Evolutionary conservation across 2,888 invertebrate species (phyloP).

Genomic region (Caenorhabditis zanzibari): DNA sequence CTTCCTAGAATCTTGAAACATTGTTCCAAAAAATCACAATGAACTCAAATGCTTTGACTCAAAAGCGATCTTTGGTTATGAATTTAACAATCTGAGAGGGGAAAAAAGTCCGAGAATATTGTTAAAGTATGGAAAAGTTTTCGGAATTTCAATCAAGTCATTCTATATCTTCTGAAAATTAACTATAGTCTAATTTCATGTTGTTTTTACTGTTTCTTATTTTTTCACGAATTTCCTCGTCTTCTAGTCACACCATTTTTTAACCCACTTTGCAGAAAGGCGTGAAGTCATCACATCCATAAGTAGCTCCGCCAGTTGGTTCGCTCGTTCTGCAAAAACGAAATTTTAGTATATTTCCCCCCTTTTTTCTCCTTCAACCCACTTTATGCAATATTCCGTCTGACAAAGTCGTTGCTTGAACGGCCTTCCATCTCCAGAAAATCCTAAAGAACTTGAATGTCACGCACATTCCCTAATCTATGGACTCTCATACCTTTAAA

Average conservation of each 20-base stretch:
- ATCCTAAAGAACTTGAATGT: constrained; percentile 44
- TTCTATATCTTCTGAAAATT: no score
- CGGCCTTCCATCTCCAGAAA: constrained; percentile 61
- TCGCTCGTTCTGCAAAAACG: constrained; percentile 55
- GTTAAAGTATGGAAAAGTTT: no score
- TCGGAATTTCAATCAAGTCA: no score
- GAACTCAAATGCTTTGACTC: no score
- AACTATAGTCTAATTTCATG: no score
- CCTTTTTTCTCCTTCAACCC: constrained; percentile 2
- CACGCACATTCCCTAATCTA: constrained; percentile 38
- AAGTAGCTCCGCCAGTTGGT: constrained; percentile 57
- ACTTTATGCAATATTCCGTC: constrained; percentile 67
- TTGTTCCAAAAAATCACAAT: no score
- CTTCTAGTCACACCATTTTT: not conserved
- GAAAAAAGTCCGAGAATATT: no score
- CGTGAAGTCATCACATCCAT: constrained; percentile 68
- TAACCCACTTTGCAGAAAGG: constrained; percentile 59
- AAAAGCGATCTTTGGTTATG: no score
- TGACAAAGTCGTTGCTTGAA: constrained; percentile 66
- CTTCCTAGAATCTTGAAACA: no score
- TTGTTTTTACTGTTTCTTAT: no score
- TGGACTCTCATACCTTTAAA: constrained; percentile 50
- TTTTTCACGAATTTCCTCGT: not conserved
- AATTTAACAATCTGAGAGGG: no score
- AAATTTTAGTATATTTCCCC: constrained; percentile 4